A percentile compares a stretch with the other conserved stretches of the same genome.
phyloP scores from a whole-genome alignment of 2,888 invertebrate genomes.

The Apoderus coryli region DNA sequence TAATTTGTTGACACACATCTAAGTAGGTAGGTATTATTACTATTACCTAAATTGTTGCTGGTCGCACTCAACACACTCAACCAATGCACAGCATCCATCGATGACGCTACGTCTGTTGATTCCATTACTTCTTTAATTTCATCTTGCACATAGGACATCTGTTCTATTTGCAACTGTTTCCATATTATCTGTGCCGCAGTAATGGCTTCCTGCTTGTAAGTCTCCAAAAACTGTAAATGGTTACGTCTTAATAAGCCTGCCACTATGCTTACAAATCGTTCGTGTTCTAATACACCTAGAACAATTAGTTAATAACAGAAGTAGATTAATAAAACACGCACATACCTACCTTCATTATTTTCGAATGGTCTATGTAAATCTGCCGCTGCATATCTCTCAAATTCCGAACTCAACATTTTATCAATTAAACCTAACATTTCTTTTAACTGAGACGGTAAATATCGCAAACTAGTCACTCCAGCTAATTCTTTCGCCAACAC shows the following conservation, averaged over 20 bases:
- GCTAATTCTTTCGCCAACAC: conserved; percentile 79
- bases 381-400: conserved; percentile 77
- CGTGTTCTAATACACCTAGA: conserved; percentile 52
- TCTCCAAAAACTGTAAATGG: conserved; percentile 77
- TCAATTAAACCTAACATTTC: conserved; percentile 94
- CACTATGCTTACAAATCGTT: conserved; percentile 48
- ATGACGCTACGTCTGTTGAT: conserved; percentile 30
- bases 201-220: conserved; percentile 72
- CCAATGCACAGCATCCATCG: conserved; percentile 31
- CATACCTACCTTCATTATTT: conserved; percentile 33
- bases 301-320: too few species aligned
- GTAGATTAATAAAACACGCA: too few species aligned
- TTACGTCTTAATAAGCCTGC: conserved; percentile 80
- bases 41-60: conserved; percentile 29
- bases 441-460: conserved; percentile 85
- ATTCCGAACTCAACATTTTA: conserved; percentile 92
- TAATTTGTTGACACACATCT: too few species aligned
- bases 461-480: conserved; percentile 89
- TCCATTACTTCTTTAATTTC: conserved; percentile 41
- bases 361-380: conserved; percentile 76
- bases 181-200: conserved; percentile 77
- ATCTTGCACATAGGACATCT: conserved; percentile 42
- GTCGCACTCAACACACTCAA: conserved; percentile 28
- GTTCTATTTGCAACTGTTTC: conserved; percentile 78
- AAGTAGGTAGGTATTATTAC: too few species aligned